Conservation (phyloP, 2,888 invertebrate genomes). For the Himalopsyche anomala region DNA sequence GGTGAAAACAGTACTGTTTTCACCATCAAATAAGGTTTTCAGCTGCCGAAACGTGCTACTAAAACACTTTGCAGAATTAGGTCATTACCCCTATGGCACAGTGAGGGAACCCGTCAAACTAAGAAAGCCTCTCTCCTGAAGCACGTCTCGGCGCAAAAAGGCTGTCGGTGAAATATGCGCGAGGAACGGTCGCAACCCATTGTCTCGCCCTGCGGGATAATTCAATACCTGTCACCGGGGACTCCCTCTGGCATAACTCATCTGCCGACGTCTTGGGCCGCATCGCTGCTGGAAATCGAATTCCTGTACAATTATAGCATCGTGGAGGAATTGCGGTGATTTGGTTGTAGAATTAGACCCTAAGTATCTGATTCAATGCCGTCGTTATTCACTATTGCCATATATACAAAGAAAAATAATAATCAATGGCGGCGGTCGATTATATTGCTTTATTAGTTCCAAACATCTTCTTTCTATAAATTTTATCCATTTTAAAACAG, state of each 20-base stretch:
- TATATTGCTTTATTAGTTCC: too few species aligned
- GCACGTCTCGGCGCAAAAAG: not conserved
- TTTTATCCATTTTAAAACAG: too few species aligned
- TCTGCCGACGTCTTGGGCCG: slow-evolving; percentile 31
- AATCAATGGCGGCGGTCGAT: too few species aligned
- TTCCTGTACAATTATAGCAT: not conserved
- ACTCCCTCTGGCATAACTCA: slow-evolving; percentile 26
- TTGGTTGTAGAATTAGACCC: not conserved
- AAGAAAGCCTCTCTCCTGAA: not conserved
- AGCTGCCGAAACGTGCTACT: not conserved
- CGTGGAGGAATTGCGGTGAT: slow-evolving; percentile 24
- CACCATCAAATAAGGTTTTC: too few species aligned
- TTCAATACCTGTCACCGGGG: slow-evolving; percentile 57
- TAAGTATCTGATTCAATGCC: not conserved
- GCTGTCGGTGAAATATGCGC: slow-evolving; percentile 5
- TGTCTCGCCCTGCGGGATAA: slow-evolving; percentile 53
- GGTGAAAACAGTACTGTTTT: too few species aligned
- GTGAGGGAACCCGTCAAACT: not conserved
- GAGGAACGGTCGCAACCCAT: slow-evolving; percentile 41
- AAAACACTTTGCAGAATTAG: slow-evolving; percentile 8
- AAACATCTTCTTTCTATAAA: too few species aligned
- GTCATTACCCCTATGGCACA: slow-evolving; percentile 11
- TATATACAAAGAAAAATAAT: not conserved
- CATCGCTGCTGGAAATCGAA: slow-evolving; percentile 10
- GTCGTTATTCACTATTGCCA: not conserved